Evolutionary conservation across 2,113 vertebrate species (phyloP).

Genomic region (Pontoporia blainvillei): DNA sequence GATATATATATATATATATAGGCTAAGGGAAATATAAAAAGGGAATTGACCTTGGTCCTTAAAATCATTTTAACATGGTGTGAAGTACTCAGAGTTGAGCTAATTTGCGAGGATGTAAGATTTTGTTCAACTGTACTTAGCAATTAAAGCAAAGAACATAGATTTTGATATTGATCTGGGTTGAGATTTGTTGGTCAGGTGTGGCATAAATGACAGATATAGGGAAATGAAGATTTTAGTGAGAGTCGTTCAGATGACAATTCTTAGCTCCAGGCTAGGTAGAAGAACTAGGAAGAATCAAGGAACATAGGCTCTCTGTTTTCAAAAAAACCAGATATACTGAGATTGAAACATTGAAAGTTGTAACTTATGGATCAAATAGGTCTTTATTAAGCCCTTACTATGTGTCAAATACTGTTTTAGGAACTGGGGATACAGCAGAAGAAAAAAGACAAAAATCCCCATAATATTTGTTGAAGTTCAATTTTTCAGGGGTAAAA

Average conservation of each 20-base stretch:
- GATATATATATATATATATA: background rate
- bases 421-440: background rate
- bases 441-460: background rate
- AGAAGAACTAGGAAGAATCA: background rate
- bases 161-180: background rate
- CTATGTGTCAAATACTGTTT: background rate
- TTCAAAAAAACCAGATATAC: background rate
- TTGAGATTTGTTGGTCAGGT: background rate
- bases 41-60: background rate
- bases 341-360: background rate
- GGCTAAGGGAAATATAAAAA: background rate
- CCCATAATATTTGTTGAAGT: background rate
- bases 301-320: background rate
- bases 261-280: background rate
- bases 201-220: background rate
- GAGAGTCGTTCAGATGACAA: background rate
- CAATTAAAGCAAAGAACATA: conserved; percentile 6
- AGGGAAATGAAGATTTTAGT: background rate
- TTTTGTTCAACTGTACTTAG: background rate
- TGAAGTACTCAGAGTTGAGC: background rate
- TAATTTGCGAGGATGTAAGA: background rate
- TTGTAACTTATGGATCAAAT: background rate
- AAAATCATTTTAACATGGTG: background rate
- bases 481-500: background rate
- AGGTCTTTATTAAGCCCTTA: background rate